A percentile compares a stretch with the other conserved stretches of the same genome.
phyloP scores from a whole-genome alignment of 2,888 invertebrate species.

The Cephus nigrinus region DNA sequence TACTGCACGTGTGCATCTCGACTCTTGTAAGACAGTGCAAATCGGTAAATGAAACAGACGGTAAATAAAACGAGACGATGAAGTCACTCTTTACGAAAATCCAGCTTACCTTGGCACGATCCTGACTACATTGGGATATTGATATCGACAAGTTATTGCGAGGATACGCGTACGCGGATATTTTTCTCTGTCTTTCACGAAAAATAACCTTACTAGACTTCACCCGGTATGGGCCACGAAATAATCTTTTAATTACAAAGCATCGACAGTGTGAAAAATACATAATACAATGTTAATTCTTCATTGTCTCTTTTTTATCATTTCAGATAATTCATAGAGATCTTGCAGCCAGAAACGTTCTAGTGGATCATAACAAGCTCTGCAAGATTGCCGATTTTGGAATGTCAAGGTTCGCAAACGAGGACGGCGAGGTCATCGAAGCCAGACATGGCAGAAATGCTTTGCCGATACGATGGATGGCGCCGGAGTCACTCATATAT shows the following conservation, averaged over 20 bases:
- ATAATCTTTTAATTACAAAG: not conserved
- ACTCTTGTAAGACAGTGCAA: not conserved
- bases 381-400: slow-evolving; percentile 92
- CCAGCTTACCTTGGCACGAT: slow-evolving; percentile 34
- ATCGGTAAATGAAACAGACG: not conserved
- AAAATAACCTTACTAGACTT: not conserved
- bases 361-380: slow-evolving; percentile 86
- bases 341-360: slow-evolving; percentile 83
- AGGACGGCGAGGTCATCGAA: slow-evolving; percentile 68
- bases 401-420: slow-evolving; percentile 78
- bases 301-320: not conserved
- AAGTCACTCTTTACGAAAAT: slow-evolving; percentile 24
- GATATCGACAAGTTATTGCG: not conserved
- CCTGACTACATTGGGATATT: not conserved
- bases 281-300: not conserved
- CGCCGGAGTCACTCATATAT: slow-evolving; percentile 83
- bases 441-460: slow-evolving; percentile 70
- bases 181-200: not conserved
- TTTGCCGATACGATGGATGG: slow-evolving; percentile 85
- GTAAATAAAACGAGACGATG: slow-evolving; percentile 31
- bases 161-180: not conserved
- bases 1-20: not conserved
- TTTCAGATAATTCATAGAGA: slow-evolving; percentile 86
- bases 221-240: not conserved
- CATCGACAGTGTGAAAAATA: not conserved